Conservation (phyloP, 2,797 vertebrate genomes). For the Dendrocincla fuliginosa region DNA sequence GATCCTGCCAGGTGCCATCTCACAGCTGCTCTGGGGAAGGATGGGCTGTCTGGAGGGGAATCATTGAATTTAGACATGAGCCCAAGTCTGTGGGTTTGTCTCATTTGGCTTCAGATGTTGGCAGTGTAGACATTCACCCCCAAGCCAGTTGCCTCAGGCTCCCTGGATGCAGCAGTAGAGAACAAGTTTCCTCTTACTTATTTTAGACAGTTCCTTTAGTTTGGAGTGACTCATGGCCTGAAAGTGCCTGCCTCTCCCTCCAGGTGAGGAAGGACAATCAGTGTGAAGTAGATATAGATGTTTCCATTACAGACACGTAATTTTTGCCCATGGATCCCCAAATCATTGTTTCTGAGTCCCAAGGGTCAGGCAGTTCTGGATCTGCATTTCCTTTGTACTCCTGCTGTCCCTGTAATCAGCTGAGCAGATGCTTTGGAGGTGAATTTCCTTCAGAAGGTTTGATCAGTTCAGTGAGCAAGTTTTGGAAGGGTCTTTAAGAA, state of each 20-base stretch:
- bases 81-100: neutral
- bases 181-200: neutral
- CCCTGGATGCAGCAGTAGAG: neutral
- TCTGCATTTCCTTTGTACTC: neutral
- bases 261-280: neutral
- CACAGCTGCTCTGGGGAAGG: neutral
- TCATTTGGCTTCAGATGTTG: neutral
- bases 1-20: neutral
- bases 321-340: neutral
- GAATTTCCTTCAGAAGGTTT: neutral
- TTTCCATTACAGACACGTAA: neutral
- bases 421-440: neutral
- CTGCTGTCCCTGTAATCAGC: neutral
- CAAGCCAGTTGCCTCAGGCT: neutral
- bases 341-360: neutral
- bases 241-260: neutral
- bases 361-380: neutral
- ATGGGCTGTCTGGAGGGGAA: neutral
- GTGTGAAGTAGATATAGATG: neutral
- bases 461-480: neutral
- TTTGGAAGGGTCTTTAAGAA: neutral
- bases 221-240: neutral
- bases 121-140: neutral
- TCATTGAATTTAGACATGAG: neutral
- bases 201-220: neutral